These are phyloP conservation scores for Vicugna pacos DNA, from an alignment of 2,113 vertebrate species.

Conservation along the genomic window DNA sequence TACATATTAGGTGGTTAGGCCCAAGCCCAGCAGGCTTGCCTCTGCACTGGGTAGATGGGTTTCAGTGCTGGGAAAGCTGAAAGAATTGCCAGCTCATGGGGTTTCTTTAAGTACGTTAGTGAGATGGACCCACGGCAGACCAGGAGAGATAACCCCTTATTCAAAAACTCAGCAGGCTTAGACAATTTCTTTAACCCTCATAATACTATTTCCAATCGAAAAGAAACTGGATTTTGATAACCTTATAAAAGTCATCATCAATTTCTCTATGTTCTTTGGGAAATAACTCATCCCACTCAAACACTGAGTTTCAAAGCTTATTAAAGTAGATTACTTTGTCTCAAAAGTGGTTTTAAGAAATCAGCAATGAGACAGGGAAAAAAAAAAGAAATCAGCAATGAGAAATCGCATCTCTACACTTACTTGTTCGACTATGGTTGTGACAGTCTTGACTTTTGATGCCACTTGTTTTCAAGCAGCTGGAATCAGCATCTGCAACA, in stretches of 20 bases:
- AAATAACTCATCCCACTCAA: not conserved
- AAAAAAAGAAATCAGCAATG: not conserved
- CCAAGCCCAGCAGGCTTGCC: not conserved
- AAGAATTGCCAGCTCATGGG: not conserved
- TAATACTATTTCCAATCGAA: not conserved
- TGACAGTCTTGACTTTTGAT: conserved; percentile 76
- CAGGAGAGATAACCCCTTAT: not conserved
- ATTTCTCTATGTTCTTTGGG: not conserved
- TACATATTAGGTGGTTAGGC: not conserved
- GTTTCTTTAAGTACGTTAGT: not conserved
- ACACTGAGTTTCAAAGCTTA: not conserved
- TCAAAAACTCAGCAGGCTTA: not conserved
- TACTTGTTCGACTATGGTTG: conserved; percentile 79
- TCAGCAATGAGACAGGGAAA: not conserved
- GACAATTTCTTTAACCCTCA: not conserved
- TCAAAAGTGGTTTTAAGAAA: not conserved
- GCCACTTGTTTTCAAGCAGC: conserved; percentile 70
- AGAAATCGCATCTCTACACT: not conserved
- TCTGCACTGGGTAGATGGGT: not conserved
- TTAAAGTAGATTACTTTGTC: not conserved
- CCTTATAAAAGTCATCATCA: not conserved
- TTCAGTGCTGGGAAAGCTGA: not conserved
- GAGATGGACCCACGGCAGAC: not conserved
- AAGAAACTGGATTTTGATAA: not conserved
- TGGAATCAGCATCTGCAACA: conserved; percentile 70